Conservation (phyloP, 2,888 invertebrate species). For the Drosophila yooni region DNA sequence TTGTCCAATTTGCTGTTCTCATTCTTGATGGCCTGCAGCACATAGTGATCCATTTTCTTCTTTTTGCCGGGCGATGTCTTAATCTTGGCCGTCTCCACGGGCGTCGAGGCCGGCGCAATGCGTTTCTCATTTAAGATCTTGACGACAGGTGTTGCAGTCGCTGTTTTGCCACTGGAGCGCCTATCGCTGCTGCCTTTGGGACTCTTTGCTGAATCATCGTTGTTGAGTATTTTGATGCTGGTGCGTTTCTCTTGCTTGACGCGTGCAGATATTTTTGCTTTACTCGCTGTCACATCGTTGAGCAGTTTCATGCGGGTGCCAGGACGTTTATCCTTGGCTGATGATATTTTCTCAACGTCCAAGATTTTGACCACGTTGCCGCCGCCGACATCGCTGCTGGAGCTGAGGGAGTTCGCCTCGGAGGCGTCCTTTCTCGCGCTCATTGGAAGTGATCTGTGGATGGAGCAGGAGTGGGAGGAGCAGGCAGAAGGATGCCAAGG, state of each 20-base stretch:
- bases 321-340: constrained; percentile 47
- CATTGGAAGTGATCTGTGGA: constrained; percentile 32
- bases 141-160: constrained; percentile 34
- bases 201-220: constrained; percentile 45
- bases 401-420: constrained; percentile 5
- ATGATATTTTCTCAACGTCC: constrained; percentile 56
- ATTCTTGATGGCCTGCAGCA: constrained; percentile 77
- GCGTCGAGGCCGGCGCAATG: constrained; percentile 17
- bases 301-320: constrained; percentile 65
- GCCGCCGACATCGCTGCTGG: constrained; percentile 4
- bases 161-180: constrained; percentile 36
- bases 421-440: constrained; percentile 56
- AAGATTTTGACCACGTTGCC: constrained; percentile 63
- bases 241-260: constrained; percentile 59
- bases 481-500: constrained; percentile 47
- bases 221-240: constrained; percentile 69
- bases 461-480: background rate
- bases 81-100: constrained; percentile 64
- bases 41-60: constrained; percentile 81
- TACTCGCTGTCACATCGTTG: constrained; percentile 45
- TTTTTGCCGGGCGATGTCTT: constrained; percentile 59
- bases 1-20: constrained; percentile 64
- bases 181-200: constrained; percentile 44
- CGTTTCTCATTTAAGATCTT: constrained; percentile 70
- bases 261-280: constrained; percentile 2